Conservation (phyloP, 2,113 vertebrate species). For the Rhadina sibilatrix region DNA sequence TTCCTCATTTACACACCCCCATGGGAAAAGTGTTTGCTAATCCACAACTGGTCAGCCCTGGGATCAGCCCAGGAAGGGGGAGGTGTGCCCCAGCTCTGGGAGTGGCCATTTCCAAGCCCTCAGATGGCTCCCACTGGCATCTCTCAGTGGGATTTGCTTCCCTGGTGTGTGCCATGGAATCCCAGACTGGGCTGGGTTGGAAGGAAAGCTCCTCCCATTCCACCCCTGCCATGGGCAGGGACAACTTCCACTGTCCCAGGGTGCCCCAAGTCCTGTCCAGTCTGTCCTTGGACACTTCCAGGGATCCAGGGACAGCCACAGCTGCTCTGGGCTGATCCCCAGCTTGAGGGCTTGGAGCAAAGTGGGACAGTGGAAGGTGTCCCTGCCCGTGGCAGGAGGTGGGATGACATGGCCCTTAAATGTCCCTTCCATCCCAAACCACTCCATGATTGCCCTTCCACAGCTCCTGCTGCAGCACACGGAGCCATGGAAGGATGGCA, state of each 20-base stretch:
- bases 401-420: neutral
- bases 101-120: neutral
- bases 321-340: neutral
- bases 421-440: neutral
- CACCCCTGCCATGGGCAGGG: neutral
- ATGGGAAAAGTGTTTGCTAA: neutral
- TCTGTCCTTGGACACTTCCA: neutral
- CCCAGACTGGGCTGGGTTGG: neutral
- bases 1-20: neutral
- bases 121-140: neutral
- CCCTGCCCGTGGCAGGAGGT: neutral
- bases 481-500: neutral
- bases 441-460: neutral
- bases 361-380: neutral
- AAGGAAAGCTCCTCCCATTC: neutral
- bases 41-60: neutral
- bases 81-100: neutral
- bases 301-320: neutral
- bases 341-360: neutral
- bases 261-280: accelerated
- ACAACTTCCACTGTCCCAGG: neutral
- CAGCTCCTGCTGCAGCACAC: neutral
- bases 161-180: accelerated
- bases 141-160: neutral
- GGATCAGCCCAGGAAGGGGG: neutral